Base-by-base conservation (phyloP, 2,113 vertebrate species). In the Rhadina sibilatrix region DNA sequence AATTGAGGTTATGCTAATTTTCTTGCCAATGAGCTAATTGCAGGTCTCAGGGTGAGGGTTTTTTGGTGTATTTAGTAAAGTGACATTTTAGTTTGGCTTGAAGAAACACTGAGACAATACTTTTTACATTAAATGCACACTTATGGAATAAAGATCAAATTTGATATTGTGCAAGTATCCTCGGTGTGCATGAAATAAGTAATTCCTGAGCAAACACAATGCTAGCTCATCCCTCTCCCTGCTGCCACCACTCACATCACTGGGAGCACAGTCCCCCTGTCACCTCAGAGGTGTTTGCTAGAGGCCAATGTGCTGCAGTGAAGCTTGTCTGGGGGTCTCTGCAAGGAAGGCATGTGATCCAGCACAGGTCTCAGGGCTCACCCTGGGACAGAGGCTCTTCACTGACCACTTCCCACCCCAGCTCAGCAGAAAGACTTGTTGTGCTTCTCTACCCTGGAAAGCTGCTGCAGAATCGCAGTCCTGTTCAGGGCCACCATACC, bases 1-100 rank as follows among this genome's bases (percentile, higher is more conserved):
- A 90, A 81, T 22, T 63, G 61, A 96, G 75, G 64, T 90, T 91
- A 96, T 33, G 44, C 30, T 92, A 75, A 83, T 96, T 89, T 95
- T 68, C 79, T 83, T 47, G 8, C 64, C 75, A 78, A 71, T 93
- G 72, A 95, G 52, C 79, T 94, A 90, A 89, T 78, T 68, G 63
- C 37, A 37, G 37, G 65, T 94, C 76, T 94, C 68, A 68, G 37
- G 23, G 65, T 50, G 25, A 15, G 2, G 5, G 24, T 50, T 75
- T 91, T 93, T 92, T 49, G 50, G 60, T 87, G 40, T 61, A 46
- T 63, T 95, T 90, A 90, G 64, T 71, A 50, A 81, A 92, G 72
- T 30, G 76, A 90, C 83, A 64, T 87, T 94, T 90, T 68, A 71
- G 64, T 80, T 93, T 78, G 64, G 76, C 93, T 87, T 87, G 72